These are phyloP conservation scores for Melanotaenia nigrans DNA, from an alignment of 2,797 vertebrate species.

Conservation along the genomic window DNA sequence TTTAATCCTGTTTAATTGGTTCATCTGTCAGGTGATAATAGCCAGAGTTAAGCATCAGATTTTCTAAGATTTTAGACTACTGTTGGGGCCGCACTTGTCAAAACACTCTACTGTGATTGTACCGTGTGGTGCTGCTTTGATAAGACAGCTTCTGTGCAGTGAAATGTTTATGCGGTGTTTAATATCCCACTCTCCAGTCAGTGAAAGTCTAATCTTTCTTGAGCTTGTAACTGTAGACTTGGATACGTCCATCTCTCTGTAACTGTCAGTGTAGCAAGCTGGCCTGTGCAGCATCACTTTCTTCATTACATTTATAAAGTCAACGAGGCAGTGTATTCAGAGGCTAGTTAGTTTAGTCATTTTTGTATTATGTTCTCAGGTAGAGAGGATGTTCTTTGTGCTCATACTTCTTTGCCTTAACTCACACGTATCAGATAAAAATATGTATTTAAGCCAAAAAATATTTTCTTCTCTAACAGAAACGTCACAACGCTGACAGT, in stretches of 20 bases:
- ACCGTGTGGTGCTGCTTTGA: not conserved
- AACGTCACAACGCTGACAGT: constrained; percentile 97
- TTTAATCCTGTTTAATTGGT: constrained; percentile 9
- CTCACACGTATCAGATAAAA: not conserved
- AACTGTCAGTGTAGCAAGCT: not conserved
- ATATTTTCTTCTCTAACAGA: constrained; percentile 80
- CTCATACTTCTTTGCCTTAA: not conserved
- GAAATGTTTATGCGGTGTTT: not conserved
- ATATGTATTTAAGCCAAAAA: not conserved
- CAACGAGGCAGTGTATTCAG: not conserved
- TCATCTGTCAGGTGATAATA: constrained; percentile 1
- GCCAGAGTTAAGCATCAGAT: not conserved
- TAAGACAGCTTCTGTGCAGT: constrained; percentile 1
- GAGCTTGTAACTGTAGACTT: constrained; percentile 27
- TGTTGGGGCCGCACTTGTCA: not conserved
- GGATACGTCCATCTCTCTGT: not conserved
- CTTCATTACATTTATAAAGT: not conserved
- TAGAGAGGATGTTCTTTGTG: not conserved
- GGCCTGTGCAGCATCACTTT: not conserved
- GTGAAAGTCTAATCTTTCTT: constrained; percentile 16
- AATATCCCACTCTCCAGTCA: constrained; percentile 17
- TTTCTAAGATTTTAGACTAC: not conserved
- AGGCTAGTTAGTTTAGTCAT: not conserved
- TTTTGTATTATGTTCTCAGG: not conserved
- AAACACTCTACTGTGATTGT: not conserved